These are phyloP conservation scores for Pelecanoides urinatrix DNA, from an alignment of 2,113 vertebrate genomes.

Conservation along the genomic window DNA sequence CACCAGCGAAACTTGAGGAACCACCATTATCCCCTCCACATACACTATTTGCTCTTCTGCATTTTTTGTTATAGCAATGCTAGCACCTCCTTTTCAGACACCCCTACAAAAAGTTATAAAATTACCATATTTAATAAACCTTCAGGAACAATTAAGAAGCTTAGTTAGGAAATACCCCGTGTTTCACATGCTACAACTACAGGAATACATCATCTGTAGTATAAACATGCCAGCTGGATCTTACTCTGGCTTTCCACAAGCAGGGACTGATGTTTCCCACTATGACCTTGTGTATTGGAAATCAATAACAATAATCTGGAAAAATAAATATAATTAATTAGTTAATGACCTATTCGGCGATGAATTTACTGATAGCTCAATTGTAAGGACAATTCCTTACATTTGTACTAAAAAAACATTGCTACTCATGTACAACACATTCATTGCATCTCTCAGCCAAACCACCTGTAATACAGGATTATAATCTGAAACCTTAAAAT, in stretches of 20 bases:
- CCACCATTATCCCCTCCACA: neutral
- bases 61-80: neutral
- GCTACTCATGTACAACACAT: neutral
- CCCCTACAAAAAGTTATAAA: neutral
- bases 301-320: neutral
- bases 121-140: neutral
- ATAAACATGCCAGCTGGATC: neutral
- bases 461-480: neutral
- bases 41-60: neutral
- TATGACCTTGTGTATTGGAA: neutral
- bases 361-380: neutral
- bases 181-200: neutral
- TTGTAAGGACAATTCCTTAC: neutral
- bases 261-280: neutral
- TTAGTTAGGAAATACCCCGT: neutral
- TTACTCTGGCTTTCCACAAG: neutral
- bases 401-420: neutral
- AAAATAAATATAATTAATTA: neutral
- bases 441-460: neutral
- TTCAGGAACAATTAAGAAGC: neutral
- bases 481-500: neutral
- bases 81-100: neutral
- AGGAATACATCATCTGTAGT: neutral
- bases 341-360: neutral
- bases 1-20: fast-evolving